A percentile compares a stretch with the other conserved stretches of the same genome.
These are phyloP conservation scores for Pelvicachromis taeniatus DNA, from an alignment of 2,113 vertebrate species.

Conservation along the genomic window DNA sequence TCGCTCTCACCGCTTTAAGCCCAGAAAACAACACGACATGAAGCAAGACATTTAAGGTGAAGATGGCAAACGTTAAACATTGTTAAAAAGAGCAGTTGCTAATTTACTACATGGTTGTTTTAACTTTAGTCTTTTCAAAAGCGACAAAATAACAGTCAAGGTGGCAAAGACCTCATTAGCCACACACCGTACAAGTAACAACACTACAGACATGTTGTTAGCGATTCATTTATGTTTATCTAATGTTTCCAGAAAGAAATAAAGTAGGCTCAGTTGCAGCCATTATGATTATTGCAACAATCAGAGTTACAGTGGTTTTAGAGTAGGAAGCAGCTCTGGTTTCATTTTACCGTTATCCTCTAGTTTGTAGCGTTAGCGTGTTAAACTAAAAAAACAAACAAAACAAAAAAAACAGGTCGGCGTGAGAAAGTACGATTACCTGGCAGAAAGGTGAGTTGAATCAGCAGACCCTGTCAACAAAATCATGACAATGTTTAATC, in stretches of 20 bases:
- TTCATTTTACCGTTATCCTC: neutral
- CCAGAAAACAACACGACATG: neutral
- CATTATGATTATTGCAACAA: neutral
- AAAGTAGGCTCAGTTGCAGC: neutral
- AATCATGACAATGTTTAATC: neutral
- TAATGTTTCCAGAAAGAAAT: neutral
- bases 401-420: too few relatives aligned
- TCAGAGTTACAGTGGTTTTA: neutral
- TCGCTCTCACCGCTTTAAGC: constrained; percentile 80
- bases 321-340: neutral
- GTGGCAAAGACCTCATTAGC: neutral
- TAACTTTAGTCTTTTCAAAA: neutral
- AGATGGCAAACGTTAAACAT: neutral
- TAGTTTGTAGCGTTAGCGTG: neutral
- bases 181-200: neutral
- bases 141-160: neutral
- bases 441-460: constrained; percentile 21
- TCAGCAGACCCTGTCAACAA: constrained; percentile 47
- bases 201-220: neutral
- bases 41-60: neutral
- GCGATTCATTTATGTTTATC: neutral
- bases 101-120: neutral
- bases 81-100: neutral
- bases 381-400: neutral
- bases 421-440: constrained; percentile 28